These are phyloP conservation scores for Porites evermanni DNA, from an alignment of 92 coral and sea anemone genomes.

Conservation along the genomic window DNA sequence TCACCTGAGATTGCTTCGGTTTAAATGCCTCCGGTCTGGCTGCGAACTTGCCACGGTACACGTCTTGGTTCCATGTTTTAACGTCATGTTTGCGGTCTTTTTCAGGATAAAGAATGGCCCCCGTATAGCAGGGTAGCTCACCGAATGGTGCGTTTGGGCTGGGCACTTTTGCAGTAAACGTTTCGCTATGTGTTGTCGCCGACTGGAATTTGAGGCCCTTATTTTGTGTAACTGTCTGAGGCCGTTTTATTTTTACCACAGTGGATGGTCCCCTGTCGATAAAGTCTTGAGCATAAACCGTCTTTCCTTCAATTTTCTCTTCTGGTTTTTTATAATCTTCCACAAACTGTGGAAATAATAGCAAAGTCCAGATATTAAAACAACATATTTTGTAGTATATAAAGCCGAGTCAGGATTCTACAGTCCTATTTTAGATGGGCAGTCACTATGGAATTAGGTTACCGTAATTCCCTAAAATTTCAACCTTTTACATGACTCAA, in stretches of 20 bases:
- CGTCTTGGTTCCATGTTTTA: constrained; percentile 94
- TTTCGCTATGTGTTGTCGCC: constrained; percentile 90
- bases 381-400: too few relatives aligned
- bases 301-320: constrained; percentile 81
- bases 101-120: constrained; percentile 92
- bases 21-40: constrained; percentile 84
- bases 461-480: too few relatives aligned
- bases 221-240: constrained; percentile 73
- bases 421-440: too few relatives aligned
- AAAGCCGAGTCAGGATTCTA: too few relatives aligned
- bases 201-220: constrained; percentile 74
- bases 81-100: constrained; percentile 54
- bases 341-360: constrained; percentile 44
- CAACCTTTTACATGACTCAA: too few relatives aligned
- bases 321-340: constrained; percentile 74
- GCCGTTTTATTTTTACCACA: constrained; percentile 79
- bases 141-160: constrained; percentile 77
- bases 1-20: constrained; percentile 79
- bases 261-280: constrained; percentile 78
- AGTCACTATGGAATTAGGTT: too few relatives aligned
- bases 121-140: constrained; percentile 93
- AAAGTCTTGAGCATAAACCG: constrained; percentile 80
- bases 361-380: background rate
- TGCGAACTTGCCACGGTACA: constrained; percentile 89
- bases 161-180: constrained; percentile 81